A percentile compares a stretch with the other conserved stretches of the same genome.
Conservation (phyloP, 2,113 vertebrate species). For the Larimichthys crocea region DNA sequence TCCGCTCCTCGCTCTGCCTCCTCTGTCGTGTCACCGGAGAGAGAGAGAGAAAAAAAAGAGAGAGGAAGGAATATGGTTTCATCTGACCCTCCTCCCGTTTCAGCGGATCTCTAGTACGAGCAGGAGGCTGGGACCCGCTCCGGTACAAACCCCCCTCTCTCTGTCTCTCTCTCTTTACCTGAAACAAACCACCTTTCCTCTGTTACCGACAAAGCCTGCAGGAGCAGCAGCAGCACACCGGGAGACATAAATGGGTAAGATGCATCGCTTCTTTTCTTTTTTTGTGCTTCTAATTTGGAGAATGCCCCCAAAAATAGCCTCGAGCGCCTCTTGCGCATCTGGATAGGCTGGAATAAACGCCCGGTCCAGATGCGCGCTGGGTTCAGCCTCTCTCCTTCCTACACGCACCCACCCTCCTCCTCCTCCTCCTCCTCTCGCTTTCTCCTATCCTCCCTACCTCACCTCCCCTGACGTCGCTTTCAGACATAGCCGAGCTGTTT, state of each 20-base stretch:
- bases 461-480: slow-evolving; percentile 35
- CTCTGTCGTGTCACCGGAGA: slow-evolving; percentile 67
- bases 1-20: slow-evolving; percentile 60
- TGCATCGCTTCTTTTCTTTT: background rate
- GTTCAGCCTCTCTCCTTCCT: slow-evolving; percentile 31
- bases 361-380: slow-evolving; percentile 71
- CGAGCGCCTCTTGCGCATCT: slow-evolving; percentile 65
- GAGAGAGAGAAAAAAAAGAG: slow-evolving; percentile 49
- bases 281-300: background rate
- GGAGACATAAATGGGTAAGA: slow-evolving; percentile 81
- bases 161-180: slow-evolving; percentile 5
- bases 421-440: background rate
- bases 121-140: slow-evolving; percentile 63
- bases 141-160: slow-evolving; percentile 34
- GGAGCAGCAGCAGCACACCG: slow-evolving; percentile 60
- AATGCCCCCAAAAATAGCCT: slow-evolving; percentile 45
- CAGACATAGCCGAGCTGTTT: slow-evolving; percentile 16
- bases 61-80: slow-evolving; percentile 82
- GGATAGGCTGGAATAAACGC: slow-evolving; percentile 60
- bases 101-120: slow-evolving; percentile 57
- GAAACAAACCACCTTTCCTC: slow-evolving; percentile 30
- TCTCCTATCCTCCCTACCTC: background rate
- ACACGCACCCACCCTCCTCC: background rate
- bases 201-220: slow-evolving; percentile 49
- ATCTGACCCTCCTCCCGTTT: slow-evolving; percentile 75